Evolutionary conservation across 2,888 invertebrate genomes (phyloP).

Genomic region (Opisthograptis luteolata): DNA sequence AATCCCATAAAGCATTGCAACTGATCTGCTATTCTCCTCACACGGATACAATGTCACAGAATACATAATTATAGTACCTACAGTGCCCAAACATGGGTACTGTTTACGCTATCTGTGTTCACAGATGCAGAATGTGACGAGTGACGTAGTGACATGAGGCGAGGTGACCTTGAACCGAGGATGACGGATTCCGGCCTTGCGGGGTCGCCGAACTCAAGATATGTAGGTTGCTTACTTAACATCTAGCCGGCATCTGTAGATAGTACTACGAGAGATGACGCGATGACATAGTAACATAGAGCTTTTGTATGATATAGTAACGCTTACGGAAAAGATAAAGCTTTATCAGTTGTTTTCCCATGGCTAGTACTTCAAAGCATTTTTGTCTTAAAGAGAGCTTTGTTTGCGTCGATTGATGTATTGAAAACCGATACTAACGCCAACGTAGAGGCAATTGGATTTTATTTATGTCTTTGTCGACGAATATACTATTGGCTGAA

Average conservation of each 20-base stretch:
- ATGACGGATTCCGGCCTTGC: constrained; percentile 83
- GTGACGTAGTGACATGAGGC: constrained; percentile 60
- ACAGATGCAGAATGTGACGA: constrained; percentile 78
- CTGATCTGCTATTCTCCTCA: too few species aligned
- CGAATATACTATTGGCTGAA: background rate
- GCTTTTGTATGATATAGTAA: constrained; percentile 12
- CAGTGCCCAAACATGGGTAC: constrained; percentile 12
- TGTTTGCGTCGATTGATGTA: background rate
- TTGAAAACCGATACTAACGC: constrained; percentile 1
- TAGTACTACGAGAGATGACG: constrained; percentile 29
- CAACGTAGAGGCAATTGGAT: background rate
- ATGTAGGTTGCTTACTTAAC: constrained; percentile 56
- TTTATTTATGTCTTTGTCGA: constrained; percentile 7
- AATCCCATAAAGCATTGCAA: background rate
- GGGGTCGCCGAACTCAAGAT: constrained; percentile 68
- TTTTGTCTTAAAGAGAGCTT: background rate
- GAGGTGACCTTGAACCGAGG: constrained; percentile 77
- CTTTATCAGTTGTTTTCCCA: constrained; percentile 11
- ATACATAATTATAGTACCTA: too few species aligned
- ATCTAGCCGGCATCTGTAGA: constrained; percentile 58
- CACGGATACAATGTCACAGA: too few species aligned
- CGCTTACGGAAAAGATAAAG: constrained; percentile 11
- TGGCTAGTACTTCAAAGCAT: background rate
- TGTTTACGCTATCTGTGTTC: constrained; percentile 50
- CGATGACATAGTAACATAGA: constrained; percentile 27